Conservation (phyloP, 2,797 vertebrate genomes). For the Melanogrammus aeglefinus region DNA sequence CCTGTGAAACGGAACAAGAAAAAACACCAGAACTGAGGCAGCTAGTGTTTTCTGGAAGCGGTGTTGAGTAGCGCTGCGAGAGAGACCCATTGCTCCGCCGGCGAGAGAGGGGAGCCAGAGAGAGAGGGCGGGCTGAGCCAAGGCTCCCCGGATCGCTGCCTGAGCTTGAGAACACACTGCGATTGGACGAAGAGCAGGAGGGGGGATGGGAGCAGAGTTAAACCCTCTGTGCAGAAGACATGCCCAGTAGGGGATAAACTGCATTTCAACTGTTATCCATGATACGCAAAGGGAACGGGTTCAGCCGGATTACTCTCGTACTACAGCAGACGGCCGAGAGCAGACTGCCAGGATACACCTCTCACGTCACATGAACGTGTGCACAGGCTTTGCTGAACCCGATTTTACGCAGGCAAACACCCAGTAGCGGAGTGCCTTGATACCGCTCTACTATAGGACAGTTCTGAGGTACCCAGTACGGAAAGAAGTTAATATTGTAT, state of each 20-base stretch:
- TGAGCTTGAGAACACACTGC: slow-evolving; percentile 92
- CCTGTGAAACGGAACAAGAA: neutral
- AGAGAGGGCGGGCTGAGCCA: slow-evolving; percentile 77
- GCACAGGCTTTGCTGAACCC: too few species aligned
- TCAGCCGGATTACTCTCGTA: neutral
- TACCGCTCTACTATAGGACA: too few species aligned
- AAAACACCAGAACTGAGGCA: slow-evolving; percentile 51
- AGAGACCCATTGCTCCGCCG: neutral
- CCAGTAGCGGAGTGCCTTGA: too few species aligned
- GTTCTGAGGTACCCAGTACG: too few species aligned
- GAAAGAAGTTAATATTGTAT: too few species aligned
- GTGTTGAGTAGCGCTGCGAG: slow-evolving; percentile 64
- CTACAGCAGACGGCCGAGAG: neutral
- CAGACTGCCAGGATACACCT: neutral
- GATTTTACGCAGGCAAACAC: too few species aligned
- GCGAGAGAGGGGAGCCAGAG: slow-evolving; percentile 78
- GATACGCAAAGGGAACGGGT: neutral
- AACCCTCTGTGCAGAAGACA: slow-evolving; percentile 28
- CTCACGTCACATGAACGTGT: neutral
- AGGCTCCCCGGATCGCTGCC: slow-evolving; percentile 83
- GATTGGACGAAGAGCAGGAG: slow-evolving; percentile 64
- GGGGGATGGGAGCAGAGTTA: slow-evolving; percentile 51
- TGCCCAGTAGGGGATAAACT: neutral
- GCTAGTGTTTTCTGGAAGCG: slow-evolving; percentile 82
- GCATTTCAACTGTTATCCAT: neutral